Percentiles rank a stretch among this genome's conserved stretches.
Evolutionary conservation across 2,797 vertebrate genomes (phyloP).

Genomic region (Coccyzus lansbergi): DNA sequence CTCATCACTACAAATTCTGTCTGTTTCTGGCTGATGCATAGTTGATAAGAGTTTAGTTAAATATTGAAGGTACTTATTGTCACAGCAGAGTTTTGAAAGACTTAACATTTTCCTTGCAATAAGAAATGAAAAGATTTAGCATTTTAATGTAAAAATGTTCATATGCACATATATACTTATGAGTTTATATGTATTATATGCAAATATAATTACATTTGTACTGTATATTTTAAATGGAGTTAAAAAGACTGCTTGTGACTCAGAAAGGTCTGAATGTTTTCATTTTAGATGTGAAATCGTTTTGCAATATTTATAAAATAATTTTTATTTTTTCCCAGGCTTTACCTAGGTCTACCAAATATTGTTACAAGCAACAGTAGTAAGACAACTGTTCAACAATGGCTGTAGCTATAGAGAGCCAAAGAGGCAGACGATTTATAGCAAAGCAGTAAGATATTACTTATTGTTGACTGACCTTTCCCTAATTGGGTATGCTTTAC

Average conservation of each 20-base stretch:
- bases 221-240: not conserved
- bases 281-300: not conserved
- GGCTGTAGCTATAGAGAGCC: not conserved
- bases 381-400: not conserved
- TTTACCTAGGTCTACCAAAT: not conserved
- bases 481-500: conserved; percentile 53
- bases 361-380: not conserved
- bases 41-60: not conserved
- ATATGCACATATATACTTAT: not conserved
- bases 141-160: not conserved
- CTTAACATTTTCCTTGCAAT: not conserved
- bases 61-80: not conserved
- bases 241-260: not conserved
- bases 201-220: not conserved
- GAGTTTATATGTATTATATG: not conserved
- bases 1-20: not conserved
- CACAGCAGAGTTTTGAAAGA: not conserved
- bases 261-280: not conserved
- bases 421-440: not conserved
- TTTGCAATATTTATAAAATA: not conserved
- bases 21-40: not conserved
- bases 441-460: not conserved
- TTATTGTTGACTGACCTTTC: conserved; percentile 68
- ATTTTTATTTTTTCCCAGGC: not conserved
- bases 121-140: not conserved